Percentiles rank a stretch among this genome's conserved stretches.
Evolutionary conservation across 1,140 invertebrate genomes (phyloP).

Genomic region (Pseudomyrmex gracilis): DNA sequence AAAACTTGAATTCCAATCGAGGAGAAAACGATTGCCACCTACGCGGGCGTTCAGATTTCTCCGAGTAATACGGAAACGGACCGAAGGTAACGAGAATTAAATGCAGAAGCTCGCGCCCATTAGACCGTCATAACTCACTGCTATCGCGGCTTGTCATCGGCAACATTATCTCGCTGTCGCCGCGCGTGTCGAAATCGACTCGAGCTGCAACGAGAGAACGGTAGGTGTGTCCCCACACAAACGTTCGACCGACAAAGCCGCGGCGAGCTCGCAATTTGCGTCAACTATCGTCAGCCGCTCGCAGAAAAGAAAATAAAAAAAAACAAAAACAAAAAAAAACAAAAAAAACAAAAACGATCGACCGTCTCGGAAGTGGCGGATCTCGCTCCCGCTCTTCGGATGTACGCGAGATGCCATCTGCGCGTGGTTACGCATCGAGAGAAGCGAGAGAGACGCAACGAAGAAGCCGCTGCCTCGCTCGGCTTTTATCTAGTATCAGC

Average conservation of each 20-base stretch:
- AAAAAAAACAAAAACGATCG: not conserved
- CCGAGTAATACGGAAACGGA: not conserved
- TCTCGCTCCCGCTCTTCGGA: constrained; percentile 11
- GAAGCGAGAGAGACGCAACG: constrained; percentile 7
- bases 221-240: not conserved
- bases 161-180: constrained; percentile 11
- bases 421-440: constrained; percentile 59
- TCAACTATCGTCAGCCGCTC: constrained; percentile 1
- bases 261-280: constrained; percentile 13
- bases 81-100: not conserved
- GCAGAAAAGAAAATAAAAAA: constrained; percentile 13
- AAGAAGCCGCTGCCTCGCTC: constrained; percentile 20
- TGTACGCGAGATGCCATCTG: constrained; percentile 54
- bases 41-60: not conserved
- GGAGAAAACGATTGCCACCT: too few relatives aligned
- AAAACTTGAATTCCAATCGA: too few relatives aligned
- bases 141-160: constrained; percentile 21
- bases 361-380: constrained; percentile 32
- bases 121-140: constrained; percentile 20
- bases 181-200: constrained; percentile 5
- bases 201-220: not conserved
- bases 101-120: not conserved
- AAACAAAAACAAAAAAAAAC: too few relatives aligned
- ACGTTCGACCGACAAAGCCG: not conserved
- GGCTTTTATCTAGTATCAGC: constrained; percentile 77